phyloP scores from a whole-genome alignment of 2,797 vertebrate species.

The Cyclura pinguis region DNA sequence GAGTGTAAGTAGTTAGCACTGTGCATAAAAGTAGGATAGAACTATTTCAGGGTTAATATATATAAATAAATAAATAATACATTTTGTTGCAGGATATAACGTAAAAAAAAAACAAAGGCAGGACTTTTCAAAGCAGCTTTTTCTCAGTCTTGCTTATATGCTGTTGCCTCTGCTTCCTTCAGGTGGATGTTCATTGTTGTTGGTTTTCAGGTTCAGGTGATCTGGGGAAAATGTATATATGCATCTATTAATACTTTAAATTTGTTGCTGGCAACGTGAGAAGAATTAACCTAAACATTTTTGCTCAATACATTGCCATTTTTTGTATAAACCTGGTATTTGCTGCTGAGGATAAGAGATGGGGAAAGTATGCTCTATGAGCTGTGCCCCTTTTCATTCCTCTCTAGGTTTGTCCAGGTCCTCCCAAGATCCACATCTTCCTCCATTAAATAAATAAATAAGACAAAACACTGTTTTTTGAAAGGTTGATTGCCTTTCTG shows the following conservation, averaged over 20 bases:
- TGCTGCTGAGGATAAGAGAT: too few species aligned
- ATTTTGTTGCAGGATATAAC: neutral
- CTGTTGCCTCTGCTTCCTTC: neutral
- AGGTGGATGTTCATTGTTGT: neutral
- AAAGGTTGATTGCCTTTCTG: too few species aligned
- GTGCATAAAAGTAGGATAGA: constrained; percentile 5
- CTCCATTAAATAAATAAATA: too few species aligned
- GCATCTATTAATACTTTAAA: neutral
- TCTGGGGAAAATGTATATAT: constrained; percentile 6
- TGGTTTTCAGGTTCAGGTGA: constrained; percentile 15
- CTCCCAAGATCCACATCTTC: too few species aligned
- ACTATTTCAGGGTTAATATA: neutral
- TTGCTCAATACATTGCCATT: neutral
- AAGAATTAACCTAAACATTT: neutral
- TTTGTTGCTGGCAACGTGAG: neutral
- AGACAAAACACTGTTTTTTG: too few species aligned
- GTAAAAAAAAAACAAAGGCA: neutral
- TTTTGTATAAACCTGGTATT: neutral
- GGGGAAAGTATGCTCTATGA: too few species aligned
- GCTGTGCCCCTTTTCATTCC: too few species aligned
- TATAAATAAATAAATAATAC: neutral
- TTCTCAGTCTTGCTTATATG: neutral
- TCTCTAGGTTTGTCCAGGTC: too few species aligned
- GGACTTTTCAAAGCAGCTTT: neutral
- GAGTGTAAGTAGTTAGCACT: neutral